Evolutionary conservation across 2,888 invertebrate genomes (phyloP), one percentile per base, ranked within the genome.

Genomic region (Myopa testacea): DNA sequence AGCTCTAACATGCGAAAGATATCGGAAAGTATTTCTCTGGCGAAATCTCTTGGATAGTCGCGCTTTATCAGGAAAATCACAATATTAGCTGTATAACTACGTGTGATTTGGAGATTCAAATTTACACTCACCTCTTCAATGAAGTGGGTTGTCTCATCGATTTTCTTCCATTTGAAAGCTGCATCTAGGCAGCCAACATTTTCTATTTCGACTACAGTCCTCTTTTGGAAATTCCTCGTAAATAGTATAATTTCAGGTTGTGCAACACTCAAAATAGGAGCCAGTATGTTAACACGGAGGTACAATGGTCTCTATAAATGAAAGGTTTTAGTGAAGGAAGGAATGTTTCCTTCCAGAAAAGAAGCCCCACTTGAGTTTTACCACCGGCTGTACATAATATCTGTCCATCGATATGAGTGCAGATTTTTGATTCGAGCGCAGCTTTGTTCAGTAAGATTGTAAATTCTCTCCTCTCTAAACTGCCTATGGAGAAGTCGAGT

Each of bases 221-320:
- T 75, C 37, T 80, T 83, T 1, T 85, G 82, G 0, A n/a, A 4
- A 0, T 84, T 81, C 1, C 81, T 82, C 34, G 84, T 83, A 62
- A 88, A 88, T 4, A 87, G 80, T 26, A 84, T 80, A 16, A 88
- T 45, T 4, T 85, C 82, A 0, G 86, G 83, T 7, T 81, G 81
- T 6, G 81, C 45, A 55, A 88, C 84, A 1, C 55, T 77, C 38
- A 88, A 10, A 19, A 83, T 82, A 0, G 88, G 87, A 76, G 82
- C 81, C 26, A 78, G 76, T 0, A 87, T 81, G 3, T 68, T 40
- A 0, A 84, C 78, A 4, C 81, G 81, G 3, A 88, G 63, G 0
- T 58, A 45, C 0, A 88, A 75, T 0, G 81, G 52, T 78, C 82
- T 83, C 85, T 85, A 14, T 65, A 19, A 63, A 45, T 60, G 38